phyloP scores from a whole-genome alignment of 2,113 vertebrate genomes.

The Excalfactoria chinensis region DNA sequence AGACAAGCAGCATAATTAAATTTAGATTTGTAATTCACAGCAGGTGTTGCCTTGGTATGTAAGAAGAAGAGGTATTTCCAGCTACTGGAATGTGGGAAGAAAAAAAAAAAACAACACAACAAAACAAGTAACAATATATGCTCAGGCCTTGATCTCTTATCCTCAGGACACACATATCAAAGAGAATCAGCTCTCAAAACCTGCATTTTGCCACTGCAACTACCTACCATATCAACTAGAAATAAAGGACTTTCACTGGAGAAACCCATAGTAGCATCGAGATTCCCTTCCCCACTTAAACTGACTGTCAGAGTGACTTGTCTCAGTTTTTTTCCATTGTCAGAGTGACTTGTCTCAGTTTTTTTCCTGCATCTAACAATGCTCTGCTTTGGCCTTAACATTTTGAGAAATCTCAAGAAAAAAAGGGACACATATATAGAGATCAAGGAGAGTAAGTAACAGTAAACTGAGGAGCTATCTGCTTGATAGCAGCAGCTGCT shows the following conservation, averaged over 20 bases:
- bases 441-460: neutral
- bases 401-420: neutral
- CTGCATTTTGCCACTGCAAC: neutral
- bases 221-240: neutral
- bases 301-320: neutral
- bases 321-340: neutral
- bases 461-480: neutral
- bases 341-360: fast-evolving
- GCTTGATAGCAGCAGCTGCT: neutral
- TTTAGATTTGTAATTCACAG: neutral
- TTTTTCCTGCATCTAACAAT: neutral
- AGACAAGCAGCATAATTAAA: neutral
- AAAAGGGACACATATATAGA: neutral
- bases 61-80: neutral
- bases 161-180: neutral
- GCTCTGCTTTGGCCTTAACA: neutral
- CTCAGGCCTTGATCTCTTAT: neutral
- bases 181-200: neutral
- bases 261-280: neutral
- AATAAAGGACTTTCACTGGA: neutral
- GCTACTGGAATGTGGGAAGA: fast-evolving
- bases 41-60: neutral
- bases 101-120: too few relatives aligned
- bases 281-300: neutral
- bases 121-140: neutral